Conservation (phyloP, 2,797 vertebrate genomes). For the Enteromius treurensis region DNA sequence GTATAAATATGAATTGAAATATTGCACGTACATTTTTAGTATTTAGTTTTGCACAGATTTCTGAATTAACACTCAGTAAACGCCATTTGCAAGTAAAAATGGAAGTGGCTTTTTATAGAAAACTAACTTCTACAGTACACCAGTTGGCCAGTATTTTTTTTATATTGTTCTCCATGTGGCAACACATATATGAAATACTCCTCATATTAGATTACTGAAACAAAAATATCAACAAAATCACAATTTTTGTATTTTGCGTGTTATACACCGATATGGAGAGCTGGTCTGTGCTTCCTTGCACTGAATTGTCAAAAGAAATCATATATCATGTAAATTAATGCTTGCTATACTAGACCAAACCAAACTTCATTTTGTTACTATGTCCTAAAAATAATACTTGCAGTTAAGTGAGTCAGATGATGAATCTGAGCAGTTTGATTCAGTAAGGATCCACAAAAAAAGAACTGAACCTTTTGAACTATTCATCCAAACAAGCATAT, state of each 20-base stretch:
- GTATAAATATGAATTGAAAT: conserved; percentile 4
- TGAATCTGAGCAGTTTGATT: background rate
- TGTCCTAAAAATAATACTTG: background rate
- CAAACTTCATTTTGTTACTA: conserved; percentile 5
- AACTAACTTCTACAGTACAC: background rate
- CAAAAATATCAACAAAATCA: background rate
- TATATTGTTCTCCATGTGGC: background rate
- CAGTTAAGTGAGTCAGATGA: background rate
- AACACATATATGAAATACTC: background rate
- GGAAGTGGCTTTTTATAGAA: background rate
- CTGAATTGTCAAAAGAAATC: background rate
- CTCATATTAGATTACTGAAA: background rate
- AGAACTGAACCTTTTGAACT: background rate
- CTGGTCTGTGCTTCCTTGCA: background rate
- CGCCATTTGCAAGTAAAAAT: background rate
- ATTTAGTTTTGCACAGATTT: background rate
- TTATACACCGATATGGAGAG: background rate
- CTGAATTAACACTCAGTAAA: background rate
- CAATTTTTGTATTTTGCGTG: background rate
- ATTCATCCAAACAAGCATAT: background rate
- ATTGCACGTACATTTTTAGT: background rate
- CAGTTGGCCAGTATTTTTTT: background rate
- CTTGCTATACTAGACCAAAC: background rate
- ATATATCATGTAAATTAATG: background rate
- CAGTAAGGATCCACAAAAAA: background rate